phyloP scores from a whole-genome alignment of 2,113 vertebrate genomes.

The Hypanus sabinus region DNA sequence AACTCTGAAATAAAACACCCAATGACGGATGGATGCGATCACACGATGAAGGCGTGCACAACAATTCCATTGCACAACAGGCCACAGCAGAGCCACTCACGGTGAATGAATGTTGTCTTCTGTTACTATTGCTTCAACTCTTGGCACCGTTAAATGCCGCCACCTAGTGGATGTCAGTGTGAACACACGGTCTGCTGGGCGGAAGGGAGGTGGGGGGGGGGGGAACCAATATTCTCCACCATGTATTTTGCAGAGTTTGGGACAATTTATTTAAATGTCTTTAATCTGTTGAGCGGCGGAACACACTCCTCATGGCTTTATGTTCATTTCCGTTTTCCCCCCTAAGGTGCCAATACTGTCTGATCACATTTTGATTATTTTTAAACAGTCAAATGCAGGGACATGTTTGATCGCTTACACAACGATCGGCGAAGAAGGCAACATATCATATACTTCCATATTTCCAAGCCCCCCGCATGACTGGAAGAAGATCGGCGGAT shows the following conservation, averaged over 20 bases:
- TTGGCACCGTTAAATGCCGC: neutral
- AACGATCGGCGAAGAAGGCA: neutral
- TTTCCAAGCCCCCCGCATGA: neutral
- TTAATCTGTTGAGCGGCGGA: neutral
- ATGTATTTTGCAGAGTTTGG: neutral
- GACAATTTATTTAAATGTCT: no score
- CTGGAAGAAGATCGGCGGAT: neutral
- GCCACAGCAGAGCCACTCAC: neutral
- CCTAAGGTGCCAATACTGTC: neutral
- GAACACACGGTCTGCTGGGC: neutral
- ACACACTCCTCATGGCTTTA: neutral
- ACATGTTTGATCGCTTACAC: neutral
- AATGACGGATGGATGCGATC: neutral
- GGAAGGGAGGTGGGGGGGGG: no score
- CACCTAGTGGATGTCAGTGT: conserved; percentile 3
- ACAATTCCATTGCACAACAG: neutral
- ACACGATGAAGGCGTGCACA: neutral
- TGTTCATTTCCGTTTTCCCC: neutral
- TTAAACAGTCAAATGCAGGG: neutral
- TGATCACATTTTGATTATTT: neutral
- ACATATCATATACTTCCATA: neutral
- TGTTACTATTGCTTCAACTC: neutral
- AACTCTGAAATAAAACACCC: neutral
- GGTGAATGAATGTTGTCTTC: neutral
- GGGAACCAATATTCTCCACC: neutral